Evolutionary conservation across 2,888 invertebrate genomes (phyloP), one percentile per base, ranked within the genome.

Genomic region (Trichogramma dendrolimi): DNA sequence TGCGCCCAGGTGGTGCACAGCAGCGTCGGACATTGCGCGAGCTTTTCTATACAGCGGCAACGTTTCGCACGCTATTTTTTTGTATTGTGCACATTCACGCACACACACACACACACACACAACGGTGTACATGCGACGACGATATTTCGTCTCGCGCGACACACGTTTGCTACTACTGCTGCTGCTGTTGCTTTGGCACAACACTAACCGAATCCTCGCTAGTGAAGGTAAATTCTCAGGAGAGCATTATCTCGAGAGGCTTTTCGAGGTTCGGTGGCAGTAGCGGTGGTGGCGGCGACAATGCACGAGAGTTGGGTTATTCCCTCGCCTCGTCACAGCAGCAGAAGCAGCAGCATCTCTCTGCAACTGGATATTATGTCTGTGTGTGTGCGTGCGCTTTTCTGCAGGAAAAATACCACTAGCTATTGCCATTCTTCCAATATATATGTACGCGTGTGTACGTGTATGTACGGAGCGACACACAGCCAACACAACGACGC

Each of bases 1-100:
- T 10, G 42, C n/a, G n/a, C 6, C 27, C 53, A 4, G 4, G 14
- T 42, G 42, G 42, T 53, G 51, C 51, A 11, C 52, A 52, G 53
- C 43, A 27, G 3, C 27, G 27, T 27, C 27, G 27, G 27, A 27
- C 27, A 27, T 4, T 11, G 53, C 43, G 43, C 43, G 42, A 8
- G 50, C 61, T 38, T 58, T 60, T 60, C 44, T 47, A 57, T 55
- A 46, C 38, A 40, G 10, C 38, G 14, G 7, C 27, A n/a, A 1
- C 27, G n/a, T 41, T 7, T n/a, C 40, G 39, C 11, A 10, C 42
- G n/a, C 49, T 8, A 14, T 27, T 55, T 46, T 6, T 27, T 27
- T 27, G 27, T 27, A 27, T 27, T 27, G 27, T 27, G 27, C 27
- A 27, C 27, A 27, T 27, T 27, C 27, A 27, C 46, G 40, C 38